Percentiles rank a stretch among this genome's conserved stretches.
These are phyloP conservation scores for Gila robusta DNA, from an alignment of 2,797 vertebrate species.

Conservation along the genomic window DNA sequence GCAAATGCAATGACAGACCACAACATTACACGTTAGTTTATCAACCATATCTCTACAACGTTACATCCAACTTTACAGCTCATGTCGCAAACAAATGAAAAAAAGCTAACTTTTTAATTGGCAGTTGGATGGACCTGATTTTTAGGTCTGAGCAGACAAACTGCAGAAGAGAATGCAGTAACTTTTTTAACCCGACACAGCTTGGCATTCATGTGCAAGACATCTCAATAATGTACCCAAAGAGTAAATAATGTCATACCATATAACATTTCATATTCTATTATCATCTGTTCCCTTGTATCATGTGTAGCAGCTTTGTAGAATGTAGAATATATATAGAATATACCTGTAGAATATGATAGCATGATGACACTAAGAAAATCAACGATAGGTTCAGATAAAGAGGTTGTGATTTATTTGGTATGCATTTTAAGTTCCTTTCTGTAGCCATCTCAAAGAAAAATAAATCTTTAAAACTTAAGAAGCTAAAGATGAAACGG, in stretches of 20 bases:
- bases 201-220: background rate
- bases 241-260: background rate
- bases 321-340: background rate
- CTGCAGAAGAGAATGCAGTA: background rate
- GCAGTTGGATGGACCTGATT: background rate
- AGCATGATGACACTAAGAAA: background rate
- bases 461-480: conserved; percentile 40
- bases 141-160: background rate
- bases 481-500: conserved; percentile 7
- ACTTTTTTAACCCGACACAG: background rate
- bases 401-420: conserved; percentile 75
- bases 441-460: conserved; percentile 67
- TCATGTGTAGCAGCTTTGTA: background rate
- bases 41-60: background rate
- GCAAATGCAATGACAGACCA: background rate
- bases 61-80: background rate
- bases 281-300: background rate
- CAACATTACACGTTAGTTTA: background rate
- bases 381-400: conserved; percentile 54
- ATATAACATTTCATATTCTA: background rate
- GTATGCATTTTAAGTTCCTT: conserved; percentile 72
- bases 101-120: background rate
- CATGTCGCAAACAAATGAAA: background rate
- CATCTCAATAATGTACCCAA: background rate
- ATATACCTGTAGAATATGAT: background rate